A percentile compares a stretch with the other conserved stretches of the same genome.
phyloP scores from a whole-genome alignment of 2,113 vertebrate genomes.

The Nycticorax nycticorax region DNA sequence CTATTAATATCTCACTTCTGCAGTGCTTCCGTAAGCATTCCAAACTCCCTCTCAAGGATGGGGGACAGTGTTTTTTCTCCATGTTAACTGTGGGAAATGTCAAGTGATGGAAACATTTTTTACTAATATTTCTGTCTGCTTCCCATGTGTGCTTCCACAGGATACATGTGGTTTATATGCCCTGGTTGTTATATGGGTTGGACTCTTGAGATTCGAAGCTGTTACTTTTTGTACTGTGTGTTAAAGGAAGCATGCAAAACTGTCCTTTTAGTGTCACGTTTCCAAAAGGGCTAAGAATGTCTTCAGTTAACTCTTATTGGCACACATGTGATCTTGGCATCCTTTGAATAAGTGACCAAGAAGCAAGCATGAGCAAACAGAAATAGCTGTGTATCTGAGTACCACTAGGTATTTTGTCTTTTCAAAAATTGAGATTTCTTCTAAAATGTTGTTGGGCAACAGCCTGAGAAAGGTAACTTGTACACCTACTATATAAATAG shows the following conservation, averaged over 20 bases:
- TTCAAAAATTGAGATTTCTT: neutral
- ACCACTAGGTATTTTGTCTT: neutral
- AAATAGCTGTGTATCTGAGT: neutral
- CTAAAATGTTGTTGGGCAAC: neutral
- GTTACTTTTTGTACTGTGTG: neutral
- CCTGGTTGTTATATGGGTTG: neutral
- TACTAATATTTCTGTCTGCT: neutral
- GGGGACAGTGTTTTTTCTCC: neutral
- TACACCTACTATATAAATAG: neutral
- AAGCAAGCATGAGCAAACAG: neutral
- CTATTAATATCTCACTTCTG: neutral
- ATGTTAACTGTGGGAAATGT: neutral
- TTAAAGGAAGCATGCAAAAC: neutral
- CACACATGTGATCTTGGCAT: neutral
- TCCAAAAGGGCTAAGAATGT: neutral
- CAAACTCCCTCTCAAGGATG: neutral
- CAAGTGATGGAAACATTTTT: conserved; percentile 33
- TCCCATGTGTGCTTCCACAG: neutral
- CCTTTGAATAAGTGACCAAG: neutral
- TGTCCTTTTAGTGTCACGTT: conserved; percentile 10
- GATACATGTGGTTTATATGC: neutral
- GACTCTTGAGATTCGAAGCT: neutral
- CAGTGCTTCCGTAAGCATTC: neutral
- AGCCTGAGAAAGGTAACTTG: neutral
- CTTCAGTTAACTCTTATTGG: neutral